Evolutionary conservation across 2,888 invertebrate species (phyloP).

Genomic region (Oxyscelio sp.): DNA sequence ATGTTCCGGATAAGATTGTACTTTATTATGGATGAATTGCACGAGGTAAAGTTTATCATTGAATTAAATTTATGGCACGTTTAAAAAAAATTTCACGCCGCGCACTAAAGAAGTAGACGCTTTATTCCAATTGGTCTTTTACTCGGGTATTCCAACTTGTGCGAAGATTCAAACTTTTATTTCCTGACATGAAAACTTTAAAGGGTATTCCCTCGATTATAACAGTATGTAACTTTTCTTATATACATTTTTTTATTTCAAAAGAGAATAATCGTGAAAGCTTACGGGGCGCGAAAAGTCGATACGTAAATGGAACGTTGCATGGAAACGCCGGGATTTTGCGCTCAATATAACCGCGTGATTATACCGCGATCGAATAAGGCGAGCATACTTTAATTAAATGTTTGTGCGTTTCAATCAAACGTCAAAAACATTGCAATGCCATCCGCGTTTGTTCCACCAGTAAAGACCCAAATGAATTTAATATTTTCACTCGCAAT

Average conservation of each 20-base stretch:
- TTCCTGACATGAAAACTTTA: slow-evolving; percentile 39
- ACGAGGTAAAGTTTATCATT: not conserved
- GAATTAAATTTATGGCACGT: slow-evolving; percentile 2
- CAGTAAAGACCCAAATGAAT: too few relatives aligned
- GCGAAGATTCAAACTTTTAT: slow-evolving; percentile 44
- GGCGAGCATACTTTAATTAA: slow-evolving; percentile 60
- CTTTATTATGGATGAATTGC: too few relatives aligned
- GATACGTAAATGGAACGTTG: slow-evolving; percentile 75
- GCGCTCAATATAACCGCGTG: slow-evolving; percentile 71
- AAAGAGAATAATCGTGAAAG: slow-evolving; percentile 31
- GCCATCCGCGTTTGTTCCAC: too few relatives aligned
- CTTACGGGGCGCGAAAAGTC: slow-evolving; percentile 69
- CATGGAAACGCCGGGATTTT: slow-evolving; percentile 73
- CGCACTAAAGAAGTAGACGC: slow-evolving; percentile 11
- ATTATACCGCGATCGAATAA: slow-evolving; percentile 66
- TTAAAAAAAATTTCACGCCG: too few relatives aligned
- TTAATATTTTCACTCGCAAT: too few relatives aligned
- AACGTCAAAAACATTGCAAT: slow-evolving; percentile 40
- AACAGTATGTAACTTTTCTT: slow-evolving; percentile 44
- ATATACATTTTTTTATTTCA: too few relatives aligned
- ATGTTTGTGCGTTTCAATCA: slow-evolving; percentile 45
- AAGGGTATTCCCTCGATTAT: slow-evolving; percentile 41
- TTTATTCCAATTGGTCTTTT: slow-evolving; percentile 46
- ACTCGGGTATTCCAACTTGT: slow-evolving; percentile 25
- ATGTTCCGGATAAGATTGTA: too few relatives aligned